These are phyloP conservation scores for Holcopasites calliopsidis DNA, from an alignment of 1,140 invertebrate genomes.

Conservation along the genomic window DNA sequence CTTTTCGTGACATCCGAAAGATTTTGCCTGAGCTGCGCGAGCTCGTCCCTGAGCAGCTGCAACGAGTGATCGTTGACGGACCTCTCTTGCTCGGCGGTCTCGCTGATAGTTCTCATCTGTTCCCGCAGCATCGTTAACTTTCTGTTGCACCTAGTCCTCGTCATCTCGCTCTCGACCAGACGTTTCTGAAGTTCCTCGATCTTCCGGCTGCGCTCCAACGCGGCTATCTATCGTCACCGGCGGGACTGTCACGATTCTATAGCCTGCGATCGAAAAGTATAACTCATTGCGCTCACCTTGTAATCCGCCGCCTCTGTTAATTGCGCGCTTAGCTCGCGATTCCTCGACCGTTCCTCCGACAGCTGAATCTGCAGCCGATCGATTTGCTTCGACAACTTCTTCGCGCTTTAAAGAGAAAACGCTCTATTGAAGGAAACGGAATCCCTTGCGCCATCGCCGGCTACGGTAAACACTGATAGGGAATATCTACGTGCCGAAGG, in stretches of 20 bases:
- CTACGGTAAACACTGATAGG: too few species aligned
- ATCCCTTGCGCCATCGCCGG: too few species aligned
- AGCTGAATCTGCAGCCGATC: slow-evolving; percentile 87
- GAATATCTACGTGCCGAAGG: slow-evolving; percentile 76
- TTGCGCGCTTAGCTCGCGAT: slow-evolving; percentile 88
- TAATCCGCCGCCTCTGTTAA: slow-evolving; percentile 90
- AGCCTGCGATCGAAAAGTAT: not conserved
- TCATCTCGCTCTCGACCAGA: slow-evolving; percentile 86
- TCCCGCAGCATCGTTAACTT: slow-evolving; percentile 87
- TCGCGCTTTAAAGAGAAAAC: too few species aligned
- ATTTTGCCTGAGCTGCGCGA: slow-evolving; percentile 85
- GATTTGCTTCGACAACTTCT: slow-evolving; percentile 88
- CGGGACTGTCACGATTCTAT: not conserved
- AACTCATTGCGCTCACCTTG: slow-evolving; percentile 79
- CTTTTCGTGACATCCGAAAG: slow-evolving; percentile 86
- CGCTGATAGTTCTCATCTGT: slow-evolving; percentile 83
- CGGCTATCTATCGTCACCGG: slow-evolving; percentile 84
- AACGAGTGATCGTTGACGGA: slow-evolving; percentile 85
- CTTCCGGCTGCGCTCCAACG: slow-evolving; percentile 89
- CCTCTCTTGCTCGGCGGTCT: slow-evolving; percentile 85
- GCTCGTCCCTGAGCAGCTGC: slow-evolving; percentile 85
- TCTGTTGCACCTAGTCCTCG: slow-evolving; percentile 85
- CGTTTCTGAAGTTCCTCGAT: slow-evolving; percentile 90
- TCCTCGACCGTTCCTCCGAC: slow-evolving; percentile 85
- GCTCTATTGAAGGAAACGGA: too few species aligned